A percentile compares a stretch with the other conserved stretches of the same genome.
Conservation (phyloP, 2,797 vertebrate genomes). For the Dipus sagitta region DNA sequence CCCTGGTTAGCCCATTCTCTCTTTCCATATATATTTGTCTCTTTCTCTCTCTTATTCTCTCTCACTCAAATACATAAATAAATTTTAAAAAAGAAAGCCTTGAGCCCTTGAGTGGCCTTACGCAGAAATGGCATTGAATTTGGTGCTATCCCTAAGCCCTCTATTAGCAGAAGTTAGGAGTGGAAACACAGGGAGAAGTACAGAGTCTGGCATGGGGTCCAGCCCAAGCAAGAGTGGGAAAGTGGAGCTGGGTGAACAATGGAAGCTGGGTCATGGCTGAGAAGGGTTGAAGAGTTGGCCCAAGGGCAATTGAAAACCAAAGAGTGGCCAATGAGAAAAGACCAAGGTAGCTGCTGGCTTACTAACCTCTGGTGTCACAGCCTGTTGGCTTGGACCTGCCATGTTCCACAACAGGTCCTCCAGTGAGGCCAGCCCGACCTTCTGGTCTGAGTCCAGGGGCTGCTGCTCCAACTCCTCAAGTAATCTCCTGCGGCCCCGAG, state of each 20-base stretch:
- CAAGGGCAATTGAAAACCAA: not conserved
- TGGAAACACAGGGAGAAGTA: not conserved
- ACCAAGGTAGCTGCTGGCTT: not conserved
- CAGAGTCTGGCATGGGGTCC: too few species aligned
- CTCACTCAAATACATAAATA: too few species aligned
- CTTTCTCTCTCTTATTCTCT: too few species aligned
- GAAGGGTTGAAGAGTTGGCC: not conserved
- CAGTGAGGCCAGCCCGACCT: not conserved
- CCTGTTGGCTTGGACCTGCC: not conserved
- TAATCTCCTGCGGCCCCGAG: not conserved
- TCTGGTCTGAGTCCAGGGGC: not conserved
- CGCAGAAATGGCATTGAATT: not conserved
- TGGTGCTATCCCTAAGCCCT: not conserved
- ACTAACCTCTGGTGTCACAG: not conserved
- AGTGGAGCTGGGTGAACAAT: not conserved
- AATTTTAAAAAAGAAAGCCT: not conserved
- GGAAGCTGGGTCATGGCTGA: not conserved
- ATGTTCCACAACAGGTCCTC: constrained; percentile 23
- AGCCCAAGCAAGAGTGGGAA: too few species aligned
- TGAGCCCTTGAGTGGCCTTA: not conserved
- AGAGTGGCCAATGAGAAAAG: not conserved
- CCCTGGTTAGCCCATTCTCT: too few species aligned
- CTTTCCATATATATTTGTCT: too few species aligned
- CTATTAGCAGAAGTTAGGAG: not conserved
- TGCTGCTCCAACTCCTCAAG: not conserved